phyloP scores from a whole-genome alignment of 2,888 invertebrate species.

The Thyatira batis region DNA sequence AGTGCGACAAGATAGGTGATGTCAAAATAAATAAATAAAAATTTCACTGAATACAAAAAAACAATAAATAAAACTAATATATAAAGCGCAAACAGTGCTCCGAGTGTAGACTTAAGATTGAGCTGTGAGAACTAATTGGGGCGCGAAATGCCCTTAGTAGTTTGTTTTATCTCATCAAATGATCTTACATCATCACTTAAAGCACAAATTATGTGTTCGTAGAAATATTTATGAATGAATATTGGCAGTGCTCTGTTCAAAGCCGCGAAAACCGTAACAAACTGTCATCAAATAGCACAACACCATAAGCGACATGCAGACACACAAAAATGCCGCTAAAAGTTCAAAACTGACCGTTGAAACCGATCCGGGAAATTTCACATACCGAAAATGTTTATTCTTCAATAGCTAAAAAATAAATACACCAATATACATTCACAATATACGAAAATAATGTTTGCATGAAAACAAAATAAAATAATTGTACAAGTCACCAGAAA shows the following conservation, averaged over 20 bases:
- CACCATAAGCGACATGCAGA: constrained; percentile 69
- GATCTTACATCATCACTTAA: too few species aligned
- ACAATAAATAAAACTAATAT: not conserved
- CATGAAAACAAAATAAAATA: constrained; percentile 23
- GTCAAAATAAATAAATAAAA: not conserved
- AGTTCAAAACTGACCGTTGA: constrained; percentile 77
- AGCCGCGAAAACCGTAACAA: not conserved
- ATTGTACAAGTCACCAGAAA: constrained; percentile 12
- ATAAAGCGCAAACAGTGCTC: not conserved
- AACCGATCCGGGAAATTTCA: constrained; percentile 80
- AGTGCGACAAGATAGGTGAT: not conserved
- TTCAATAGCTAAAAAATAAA: constrained; percentile 81
- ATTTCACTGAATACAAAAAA: not conserved
- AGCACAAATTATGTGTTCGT: too few species aligned
- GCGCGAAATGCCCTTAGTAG: too few species aligned
- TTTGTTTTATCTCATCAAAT: too few species aligned
- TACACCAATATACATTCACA: constrained; percentile 80
- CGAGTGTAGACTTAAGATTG: too few species aligned
- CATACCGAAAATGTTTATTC: constrained; percentile 82
- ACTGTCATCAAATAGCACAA: constrained; percentile 19
- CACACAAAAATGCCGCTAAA: constrained; percentile 65
- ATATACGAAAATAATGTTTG: constrained; percentile 36
- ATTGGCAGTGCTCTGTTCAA: constrained; percentile 57
- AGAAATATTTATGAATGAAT: constrained; percentile 54
- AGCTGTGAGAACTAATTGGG: too few species aligned